phyloP scores from a whole-genome alignment of 2,113 vertebrate genomes.

The Melanocharis versteri region DNA sequence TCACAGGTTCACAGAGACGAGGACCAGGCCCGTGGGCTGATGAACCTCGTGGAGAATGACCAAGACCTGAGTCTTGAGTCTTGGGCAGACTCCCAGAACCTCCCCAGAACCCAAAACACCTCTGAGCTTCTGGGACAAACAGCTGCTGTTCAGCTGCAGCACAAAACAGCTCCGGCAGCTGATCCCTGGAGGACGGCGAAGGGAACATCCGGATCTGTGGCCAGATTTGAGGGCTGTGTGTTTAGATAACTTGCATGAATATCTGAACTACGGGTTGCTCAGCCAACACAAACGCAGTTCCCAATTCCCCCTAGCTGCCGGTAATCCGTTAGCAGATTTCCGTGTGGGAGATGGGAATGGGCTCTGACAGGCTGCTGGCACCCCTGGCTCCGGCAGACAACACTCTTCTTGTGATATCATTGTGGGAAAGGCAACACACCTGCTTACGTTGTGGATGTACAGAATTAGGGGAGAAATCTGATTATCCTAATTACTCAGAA shows the following conservation, averaged over 20 bases:
- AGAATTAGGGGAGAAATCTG: slow-evolving; percentile 55
- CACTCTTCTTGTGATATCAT: background rate
- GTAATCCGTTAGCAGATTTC: background rate
- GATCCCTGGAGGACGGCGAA: background rate
- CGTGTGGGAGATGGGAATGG: background rate
- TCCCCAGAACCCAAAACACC: background rate
- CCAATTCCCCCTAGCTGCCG: background rate
- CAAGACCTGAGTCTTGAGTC: background rate
- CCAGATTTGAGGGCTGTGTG: background rate
- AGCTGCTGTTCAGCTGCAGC: background rate
- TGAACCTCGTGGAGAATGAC: background rate
- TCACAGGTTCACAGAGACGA: background rate
- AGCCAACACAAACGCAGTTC: background rate
- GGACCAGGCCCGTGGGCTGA: background rate
- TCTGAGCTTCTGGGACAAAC: background rate
- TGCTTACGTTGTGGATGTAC: background rate
- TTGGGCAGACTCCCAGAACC: background rate
- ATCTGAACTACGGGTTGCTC: background rate
- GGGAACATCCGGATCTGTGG: background rate
- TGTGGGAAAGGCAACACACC: slow-evolving; percentile 32
- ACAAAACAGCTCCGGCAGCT: background rate
- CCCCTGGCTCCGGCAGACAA: background rate
- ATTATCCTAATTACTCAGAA: slow-evolving; percentile 61
- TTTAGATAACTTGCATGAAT: background rate
- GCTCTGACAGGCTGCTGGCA: background rate